Evolutionary conservation across 2,888 invertebrate species (phyloP), one percentile per base, ranked within the genome.

Genomic region (Dilophus febrilis): DNA sequence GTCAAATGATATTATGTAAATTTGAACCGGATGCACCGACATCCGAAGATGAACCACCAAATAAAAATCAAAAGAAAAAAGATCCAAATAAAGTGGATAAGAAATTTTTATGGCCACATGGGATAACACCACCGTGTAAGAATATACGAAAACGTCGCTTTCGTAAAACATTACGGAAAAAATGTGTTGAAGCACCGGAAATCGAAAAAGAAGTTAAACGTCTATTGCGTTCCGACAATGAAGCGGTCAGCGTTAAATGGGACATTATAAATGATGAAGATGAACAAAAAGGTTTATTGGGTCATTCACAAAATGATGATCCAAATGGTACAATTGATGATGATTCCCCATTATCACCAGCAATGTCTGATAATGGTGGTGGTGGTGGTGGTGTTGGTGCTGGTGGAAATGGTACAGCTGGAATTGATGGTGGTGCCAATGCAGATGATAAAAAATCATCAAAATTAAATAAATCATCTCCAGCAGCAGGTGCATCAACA

Each of bases 201-300:
- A 91, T 95, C 47, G 97, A 98, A 56, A 94, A 94, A 58, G 97
- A 98, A 66, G 90, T 98, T 0, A 92, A 94, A 57, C 70, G 92
- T 30, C 64, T 98, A 40, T 66, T 98, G 8, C 69, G 92, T 46
- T 80, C 80, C 28, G 95, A 95, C 56, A 88, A 90, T 55, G 94
- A 95, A 57, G 94, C 95, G 2, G 80, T 81, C 0, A 76, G 76
- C 53, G 80, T 90, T 0, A 79, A 78, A 44, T 91, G 83, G 77
- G 90, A 92, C 56, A 77, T 91, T 1, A 77, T 90, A 16, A 82
- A 80, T 51, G 90, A 90, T 59, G 87, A 88, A 52, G 83, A 86
- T 49, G 82, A 85, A 43, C 66, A 72, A 48, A 57, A 65, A 45
- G 51, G 55, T 4, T n/a, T n/a, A n/a, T n/a, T n/a, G n/a, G n/a